Conservation (phyloP, 2,888 invertebrate species). For the Hermodice carunculata region DNA sequence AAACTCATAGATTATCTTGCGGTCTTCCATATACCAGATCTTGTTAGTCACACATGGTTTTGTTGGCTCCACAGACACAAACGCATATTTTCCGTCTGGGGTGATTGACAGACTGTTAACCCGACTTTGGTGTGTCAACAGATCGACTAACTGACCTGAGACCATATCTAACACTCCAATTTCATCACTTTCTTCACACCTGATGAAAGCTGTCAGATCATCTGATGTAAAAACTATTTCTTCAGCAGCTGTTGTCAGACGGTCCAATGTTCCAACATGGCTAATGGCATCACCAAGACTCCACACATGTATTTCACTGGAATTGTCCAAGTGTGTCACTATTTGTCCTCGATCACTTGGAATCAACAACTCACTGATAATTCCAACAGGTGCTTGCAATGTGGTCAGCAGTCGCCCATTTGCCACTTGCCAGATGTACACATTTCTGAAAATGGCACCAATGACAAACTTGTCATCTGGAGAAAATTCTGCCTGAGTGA, state of each 20-base stretch:
- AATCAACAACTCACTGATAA: slow-evolving; percentile 55
- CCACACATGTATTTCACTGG: slow-evolving; percentile 61
- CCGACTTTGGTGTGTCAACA: slow-evolving; percentile 62
- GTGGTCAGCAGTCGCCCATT: slow-evolving; percentile 42
- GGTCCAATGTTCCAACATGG: slow-evolving; percentile 57
- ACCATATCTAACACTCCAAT: slow-evolving; percentile 65
- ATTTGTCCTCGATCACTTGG: slow-evolving; percentile 52
- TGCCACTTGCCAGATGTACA: slow-evolving; percentile 63
- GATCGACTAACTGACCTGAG: slow-evolving; percentile 61
- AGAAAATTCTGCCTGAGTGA: slow-evolving; percentile 61
- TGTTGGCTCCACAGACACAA: slow-evolving; percentile 53
- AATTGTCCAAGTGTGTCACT: slow-evolving; percentile 52
- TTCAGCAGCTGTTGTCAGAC: slow-evolving; percentile 58
- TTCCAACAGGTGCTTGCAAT: slow-evolving; percentile 64
- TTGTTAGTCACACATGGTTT: slow-evolving; percentile 54
- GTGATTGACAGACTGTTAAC: slow-evolving; percentile 58
- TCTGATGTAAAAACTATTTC: slow-evolving; percentile 53
- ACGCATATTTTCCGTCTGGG: slow-evolving; percentile 56
- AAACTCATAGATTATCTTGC: slow-evolving; percentile 61
- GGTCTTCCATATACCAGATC: slow-evolving; percentile 62
- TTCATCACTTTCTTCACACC: slow-evolving; percentile 61
- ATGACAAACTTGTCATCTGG: slow-evolving; percentile 60
- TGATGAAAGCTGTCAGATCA: slow-evolving; percentile 53
- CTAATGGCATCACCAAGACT: slow-evolving; percentile 57
- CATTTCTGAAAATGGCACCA: slow-evolving; percentile 63